Evolutionary conservation across 2,113 vertebrate genomes (phyloP), one percentile per base, ranked within the genome.

Genomic region (Coptodon bakossiorum): DNA sequence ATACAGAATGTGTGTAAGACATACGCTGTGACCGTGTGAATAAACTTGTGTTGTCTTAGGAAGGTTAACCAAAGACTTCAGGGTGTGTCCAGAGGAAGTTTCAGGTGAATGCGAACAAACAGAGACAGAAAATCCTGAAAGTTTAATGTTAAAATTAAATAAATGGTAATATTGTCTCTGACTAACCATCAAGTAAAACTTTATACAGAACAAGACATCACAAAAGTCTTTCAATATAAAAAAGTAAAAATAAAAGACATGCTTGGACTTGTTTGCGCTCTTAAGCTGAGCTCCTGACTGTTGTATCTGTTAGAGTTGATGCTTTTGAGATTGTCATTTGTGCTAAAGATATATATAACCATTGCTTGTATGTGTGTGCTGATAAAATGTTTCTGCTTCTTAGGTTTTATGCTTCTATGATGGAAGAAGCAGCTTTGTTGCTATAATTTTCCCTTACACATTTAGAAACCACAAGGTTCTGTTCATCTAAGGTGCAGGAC

Each of bases 1-100:
- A 12, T 50, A 11, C 10, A n/a, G 17, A 36, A 66, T 36, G 6
- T 36, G 27, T 31, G 27, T 59, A 59, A 59, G 1, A 36, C 17
- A 59, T 34, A 34, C 0, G 0, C 0, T 16, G 8, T 71, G 7
- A 43, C 12, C 1, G 3, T 63, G 80, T 17, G 4, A 40, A 57
- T 27, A 6, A 27, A 34, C n/a, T 56, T 16, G 31, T 57, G 10
- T 56, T 56, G 7, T n/a, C 5, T 56, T 71, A 29, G 7, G 14
- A 68, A 16, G 56, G n/a, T 91, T 56, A 95, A 94, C 36, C 56
- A 31, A 86, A 86, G 81, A 91, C 89, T n/a, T 92, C 92, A 54
- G 45, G 66, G 8, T 86, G 91, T 8, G 92, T 94, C 86, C 94
- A 91, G 86, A 63, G 6, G 31, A 94, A 93, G 82, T 94, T 95